A percentile compares a stretch with the other conserved stretches of the same genome.
These are phyloP conservation scores for Pontoporia blainvillei DNA, from an alignment of 2,113 vertebrate genomes.

Conservation along the genomic window DNA sequence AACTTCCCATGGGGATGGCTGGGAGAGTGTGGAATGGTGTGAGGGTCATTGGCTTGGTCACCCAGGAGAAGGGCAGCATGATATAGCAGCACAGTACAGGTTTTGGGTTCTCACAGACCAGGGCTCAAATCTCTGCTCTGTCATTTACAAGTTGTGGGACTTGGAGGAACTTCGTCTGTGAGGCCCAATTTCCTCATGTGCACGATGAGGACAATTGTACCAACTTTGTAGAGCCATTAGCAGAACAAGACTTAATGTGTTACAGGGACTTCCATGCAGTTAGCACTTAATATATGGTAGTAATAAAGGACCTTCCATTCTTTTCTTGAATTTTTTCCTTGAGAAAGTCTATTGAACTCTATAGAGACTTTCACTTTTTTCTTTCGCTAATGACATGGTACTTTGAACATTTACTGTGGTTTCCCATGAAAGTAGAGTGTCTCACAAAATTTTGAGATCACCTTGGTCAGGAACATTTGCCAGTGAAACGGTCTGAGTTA, in stretches of 20 bases:
- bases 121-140: not conserved
- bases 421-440: not conserved
- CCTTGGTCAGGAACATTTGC: not conserved
- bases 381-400: not conserved
- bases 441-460: not conserved
- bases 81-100: not conserved
- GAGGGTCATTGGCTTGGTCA: not conserved
- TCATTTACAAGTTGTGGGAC: not conserved
- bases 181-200: not conserved
- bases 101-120: not conserved
- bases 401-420: not conserved
- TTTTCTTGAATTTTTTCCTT: not conserved
- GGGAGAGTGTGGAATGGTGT: not conserved
- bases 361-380: not conserved
- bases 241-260: not conserved
- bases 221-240: not conserved
- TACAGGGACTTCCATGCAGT: not conserved
- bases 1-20: not conserved
- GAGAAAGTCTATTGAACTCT: not conserved
- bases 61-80: not conserved
- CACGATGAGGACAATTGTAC: not conserved
- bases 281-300: not conserved
- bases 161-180: not conserved
- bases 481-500: not conserved
- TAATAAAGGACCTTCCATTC: not conserved